Percentiles rank a stretch among this genome's conserved stretches.
Conservation (phyloP, 2,888 invertebrate genomes). For the Panopea generosa region DNA sequence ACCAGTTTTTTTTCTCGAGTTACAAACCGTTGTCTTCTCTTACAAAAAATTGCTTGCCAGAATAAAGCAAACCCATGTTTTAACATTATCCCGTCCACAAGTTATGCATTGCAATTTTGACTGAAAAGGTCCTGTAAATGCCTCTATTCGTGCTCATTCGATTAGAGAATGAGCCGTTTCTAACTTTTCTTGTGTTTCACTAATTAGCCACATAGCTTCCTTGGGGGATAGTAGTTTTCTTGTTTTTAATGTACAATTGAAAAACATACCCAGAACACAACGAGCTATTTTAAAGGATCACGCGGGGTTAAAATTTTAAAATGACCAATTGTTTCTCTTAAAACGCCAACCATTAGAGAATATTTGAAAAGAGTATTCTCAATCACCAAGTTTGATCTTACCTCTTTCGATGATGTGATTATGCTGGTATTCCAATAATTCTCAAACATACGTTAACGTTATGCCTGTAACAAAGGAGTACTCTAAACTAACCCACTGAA, state of each 20-base stretch:
- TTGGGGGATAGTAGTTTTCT: background rate
- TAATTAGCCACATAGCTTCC: constrained; percentile 63
- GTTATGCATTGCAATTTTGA: constrained; percentile 62
- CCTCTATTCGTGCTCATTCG: constrained; percentile 45
- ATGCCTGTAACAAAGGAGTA: too few species aligned
- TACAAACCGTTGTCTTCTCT: constrained; percentile 62
- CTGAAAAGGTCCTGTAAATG: constrained; percentile 14
- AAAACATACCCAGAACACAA: too few species aligned
- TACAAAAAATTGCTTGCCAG: constrained; percentile 64
- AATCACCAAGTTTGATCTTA: too few species aligned
- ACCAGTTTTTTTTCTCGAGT: constrained; percentile 51
- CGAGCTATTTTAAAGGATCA: too few species aligned
- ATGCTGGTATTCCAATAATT: too few species aligned
- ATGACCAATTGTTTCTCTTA: too few species aligned
- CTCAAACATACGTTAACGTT: too few species aligned
- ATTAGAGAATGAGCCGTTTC: constrained; percentile 55
- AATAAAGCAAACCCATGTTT: constrained; percentile 28
- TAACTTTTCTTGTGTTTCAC: constrained; percentile 61
- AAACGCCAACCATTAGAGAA: too few species aligned
- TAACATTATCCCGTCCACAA: constrained; percentile 48
- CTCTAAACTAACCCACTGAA: too few species aligned
- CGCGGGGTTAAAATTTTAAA: too few species aligned
- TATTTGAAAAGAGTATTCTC: too few species aligned
- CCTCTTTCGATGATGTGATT: too few species aligned
- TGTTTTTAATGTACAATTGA: constrained; percentile 3